Conservation (phyloP, 1,140 invertebrate species). For the Druon quercuslanigerum region DNA sequence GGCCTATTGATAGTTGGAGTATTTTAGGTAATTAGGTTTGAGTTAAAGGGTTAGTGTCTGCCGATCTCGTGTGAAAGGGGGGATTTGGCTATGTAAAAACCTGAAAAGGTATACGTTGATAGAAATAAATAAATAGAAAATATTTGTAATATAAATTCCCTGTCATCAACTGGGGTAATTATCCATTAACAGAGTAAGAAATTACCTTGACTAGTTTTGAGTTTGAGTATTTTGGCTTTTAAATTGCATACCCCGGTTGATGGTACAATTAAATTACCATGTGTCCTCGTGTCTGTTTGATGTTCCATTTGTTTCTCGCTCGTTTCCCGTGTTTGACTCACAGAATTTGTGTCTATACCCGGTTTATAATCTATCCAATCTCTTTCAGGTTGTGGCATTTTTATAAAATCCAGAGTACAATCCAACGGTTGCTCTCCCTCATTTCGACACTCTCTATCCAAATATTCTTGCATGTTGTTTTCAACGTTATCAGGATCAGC, state of each 20-base stretch:
- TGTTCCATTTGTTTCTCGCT: slow-evolving; percentile 33
- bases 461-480: slow-evolving; percentile 13
- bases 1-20: too few relatives aligned
- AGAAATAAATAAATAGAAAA: too few relatives aligned
- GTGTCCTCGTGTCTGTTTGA: slow-evolving; percentile 43
- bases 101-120: too few relatives aligned
- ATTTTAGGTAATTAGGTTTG: too few relatives aligned
- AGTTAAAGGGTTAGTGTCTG: too few relatives aligned
- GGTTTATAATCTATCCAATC: slow-evolving; percentile 56
- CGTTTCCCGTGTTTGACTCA: slow-evolving; percentile 28
- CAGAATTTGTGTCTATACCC: slow-evolving; percentile 49
- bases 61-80: too few relatives aligned
- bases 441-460: slow-evolving; percentile 32
- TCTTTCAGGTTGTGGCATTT: slow-evolving; percentile 39
- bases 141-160: too few relatives aligned
- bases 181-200: too few relatives aligned
- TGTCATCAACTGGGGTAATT: too few relatives aligned
- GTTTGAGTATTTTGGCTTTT: slow-evolving; percentile 43
- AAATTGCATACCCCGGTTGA: neutral
- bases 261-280: slow-evolving; percentile 41
- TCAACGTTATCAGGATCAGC: slow-evolving; percentile 7
- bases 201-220: too few relatives aligned
- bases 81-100: too few relatives aligned
- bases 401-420: slow-evolving; percentile 54
- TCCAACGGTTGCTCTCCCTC: slow-evolving; percentile 55